These are phyloP conservation scores for Dione vanillae DNA, from an alignment of 2,888 invertebrate species.

Conservation along the genomic window DNA sequence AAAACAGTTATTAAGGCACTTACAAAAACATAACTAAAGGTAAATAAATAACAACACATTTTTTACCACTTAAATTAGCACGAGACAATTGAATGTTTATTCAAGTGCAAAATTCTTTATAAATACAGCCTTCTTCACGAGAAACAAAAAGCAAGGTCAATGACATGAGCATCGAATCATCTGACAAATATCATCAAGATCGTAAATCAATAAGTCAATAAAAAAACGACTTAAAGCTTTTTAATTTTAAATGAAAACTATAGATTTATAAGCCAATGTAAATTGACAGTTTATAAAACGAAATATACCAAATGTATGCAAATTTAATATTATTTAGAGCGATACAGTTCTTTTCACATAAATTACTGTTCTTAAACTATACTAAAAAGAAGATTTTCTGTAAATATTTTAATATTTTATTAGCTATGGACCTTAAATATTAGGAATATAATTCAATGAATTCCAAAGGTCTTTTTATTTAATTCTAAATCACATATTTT, in stretches of 20 bases:
- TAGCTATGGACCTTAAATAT: not conserved
- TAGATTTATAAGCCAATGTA: not conserved
- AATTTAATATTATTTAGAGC: not conserved
- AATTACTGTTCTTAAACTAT: not conserved
- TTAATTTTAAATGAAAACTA: not conserved
- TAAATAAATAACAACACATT: not conserved
- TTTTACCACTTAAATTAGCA: slow-evolving; percentile 7
- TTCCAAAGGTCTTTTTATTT: too few species aligned
- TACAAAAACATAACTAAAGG: not conserved
- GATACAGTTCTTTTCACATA: slow-evolving; percentile 4
- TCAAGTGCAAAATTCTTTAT: slow-evolving; percentile 34
- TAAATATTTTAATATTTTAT: not conserved
- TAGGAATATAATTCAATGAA: too few species aligned
- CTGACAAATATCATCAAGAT: slow-evolving; percentile 23
- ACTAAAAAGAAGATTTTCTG: not conserved
- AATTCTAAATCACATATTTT: too few species aligned
- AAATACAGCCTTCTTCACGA: slow-evolving; percentile 20
- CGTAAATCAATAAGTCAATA: slow-evolving; percentile 22
- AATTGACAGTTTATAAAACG: not conserved
- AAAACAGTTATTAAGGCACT: not conserved
- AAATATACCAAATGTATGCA: not conserved
- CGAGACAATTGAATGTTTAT: slow-evolving; percentile 26
- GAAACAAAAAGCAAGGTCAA: slow-evolving; percentile 37
- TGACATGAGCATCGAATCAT: slow-evolving; percentile 26
- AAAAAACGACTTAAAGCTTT: slow-evolving; percentile 13